A percentile compares a stretch with the other conserved stretches of the same genome.
phyloP scores from a whole-genome alignment of 2,113 vertebrate species.

The Chamaetylas fuelleborni region DNA sequence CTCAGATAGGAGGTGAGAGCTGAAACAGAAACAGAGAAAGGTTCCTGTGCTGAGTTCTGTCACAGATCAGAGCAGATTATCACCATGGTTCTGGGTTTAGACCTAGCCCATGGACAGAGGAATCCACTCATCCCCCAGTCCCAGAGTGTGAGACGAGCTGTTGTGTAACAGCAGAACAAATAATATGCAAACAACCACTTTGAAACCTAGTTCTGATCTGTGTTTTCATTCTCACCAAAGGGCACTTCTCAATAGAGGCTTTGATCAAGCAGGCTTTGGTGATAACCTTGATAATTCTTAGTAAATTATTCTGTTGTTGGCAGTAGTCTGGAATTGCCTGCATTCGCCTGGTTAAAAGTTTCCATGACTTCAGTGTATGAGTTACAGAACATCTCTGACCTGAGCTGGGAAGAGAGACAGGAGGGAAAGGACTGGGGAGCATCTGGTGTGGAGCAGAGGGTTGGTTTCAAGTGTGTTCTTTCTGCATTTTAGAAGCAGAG shows the following conservation, averaged over 20 bases:
- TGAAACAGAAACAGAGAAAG: neutral
- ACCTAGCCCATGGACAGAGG: neutral
- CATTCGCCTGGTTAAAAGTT: neutral
- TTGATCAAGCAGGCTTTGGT: neutral
- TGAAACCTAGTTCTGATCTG: neutral
- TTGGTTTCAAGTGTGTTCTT: fast-evolving
- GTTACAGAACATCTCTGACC: neutral
- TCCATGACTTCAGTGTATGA: fast-evolving
- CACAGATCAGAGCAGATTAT: neutral
- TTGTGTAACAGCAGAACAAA: neutral
- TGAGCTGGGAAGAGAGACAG: neutral
- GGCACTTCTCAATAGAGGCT: neutral
- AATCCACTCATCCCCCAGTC: neutral
- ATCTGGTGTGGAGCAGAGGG: neutral
- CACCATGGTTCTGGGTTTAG: neutral
- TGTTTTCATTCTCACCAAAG: neutral
- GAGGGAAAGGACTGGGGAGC: neutral
- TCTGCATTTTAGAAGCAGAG: neutral
- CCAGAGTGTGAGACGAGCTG: neutral
- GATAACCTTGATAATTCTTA: neutral
- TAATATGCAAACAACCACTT: neutral
- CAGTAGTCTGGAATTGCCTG: neutral
- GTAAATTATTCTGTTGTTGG: neutral
- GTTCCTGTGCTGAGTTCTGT: neutral
- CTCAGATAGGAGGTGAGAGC: neutral